Base-by-base conservation (phyloP, 2,888 invertebrate genomes). In the Sericinus montela region DNA sequence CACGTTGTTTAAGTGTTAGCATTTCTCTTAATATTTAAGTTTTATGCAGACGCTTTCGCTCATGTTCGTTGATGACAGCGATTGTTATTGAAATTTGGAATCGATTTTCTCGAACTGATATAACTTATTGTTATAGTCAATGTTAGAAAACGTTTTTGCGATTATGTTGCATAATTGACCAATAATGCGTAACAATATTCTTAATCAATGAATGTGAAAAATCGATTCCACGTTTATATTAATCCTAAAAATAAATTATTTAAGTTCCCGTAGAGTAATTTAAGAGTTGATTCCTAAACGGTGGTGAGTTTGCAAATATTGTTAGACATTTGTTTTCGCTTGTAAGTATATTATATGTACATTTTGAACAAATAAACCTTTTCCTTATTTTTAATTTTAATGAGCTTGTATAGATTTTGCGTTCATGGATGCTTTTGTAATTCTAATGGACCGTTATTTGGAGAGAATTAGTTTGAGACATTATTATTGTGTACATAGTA, bases 281-380 rank as follows among this genome's bases (percentile, higher is more conserved):
- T 47, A 54, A 57, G 50, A 57, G 53, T 62, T 54, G 54, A 58
- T 64, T 60, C 57, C 56, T 62, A 59, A 55, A 30, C 28, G 45
- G 41, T 55, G 45, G 54, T 53, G 56, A 60, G 54, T 72, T 66
- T 68, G 71, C 73, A 68, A 67, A 71, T 71, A 47, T 68, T 63
- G 59, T 58, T 68, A 67, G 66, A 67, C 57, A 65, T 75, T 81
- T 75, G 58, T 61, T 72, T 65, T 78, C 69, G 80, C 75, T 70
- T 85, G 83, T 87, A 84, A 84, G 80, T 82, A 71, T 63, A 68
- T 75, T 78, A 78, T 85, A 80, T 86, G 86, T 86, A 86, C 60
- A 86, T 86, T 87, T 82, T 86, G 86, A 80, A 75, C 65, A 80
- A 71, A 74, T 6, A 11, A 66, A 63, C 65, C 65, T 67, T 61